Evolutionary conservation across 2,888 invertebrate genomes (phyloP).

Genomic region (Dryocosmus kuriphilus): DNA sequence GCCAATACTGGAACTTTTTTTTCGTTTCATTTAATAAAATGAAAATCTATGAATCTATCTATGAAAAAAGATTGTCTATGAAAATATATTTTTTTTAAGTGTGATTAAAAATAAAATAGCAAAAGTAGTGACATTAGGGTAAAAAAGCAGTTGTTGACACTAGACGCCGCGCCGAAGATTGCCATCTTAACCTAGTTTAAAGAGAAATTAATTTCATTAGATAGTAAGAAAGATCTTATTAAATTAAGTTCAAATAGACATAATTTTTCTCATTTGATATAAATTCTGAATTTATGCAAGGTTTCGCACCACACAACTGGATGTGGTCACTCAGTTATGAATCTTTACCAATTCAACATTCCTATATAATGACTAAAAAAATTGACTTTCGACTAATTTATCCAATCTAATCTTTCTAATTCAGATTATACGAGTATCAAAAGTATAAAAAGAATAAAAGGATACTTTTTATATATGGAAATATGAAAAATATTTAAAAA

Average conservation of each 20-base stretch:
- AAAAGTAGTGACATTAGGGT: not conserved
- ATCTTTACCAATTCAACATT: not conserved
- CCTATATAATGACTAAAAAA: not conserved
- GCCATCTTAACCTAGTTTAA: not conserved
- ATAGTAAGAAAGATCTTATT: not conserved
- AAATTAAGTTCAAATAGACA: not conserved
- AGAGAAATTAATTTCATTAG: not conserved
- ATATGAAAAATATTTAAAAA: too few relatives aligned
- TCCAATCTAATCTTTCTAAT: not conserved
- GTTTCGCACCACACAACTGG: not conserved
- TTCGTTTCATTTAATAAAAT: too few relatives aligned
- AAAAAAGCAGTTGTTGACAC: not conserved
- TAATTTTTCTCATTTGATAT: not conserved
- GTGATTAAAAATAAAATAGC: not conserved
- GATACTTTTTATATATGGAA: not conserved
- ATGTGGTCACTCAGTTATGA: too few relatives aligned
- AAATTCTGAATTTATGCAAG: not conserved
- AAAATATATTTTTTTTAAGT: too few relatives aligned
- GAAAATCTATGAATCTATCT: too few relatives aligned
- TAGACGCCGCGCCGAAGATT: too few relatives aligned
- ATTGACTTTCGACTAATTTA: not conserved
- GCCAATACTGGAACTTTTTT: too few relatives aligned
- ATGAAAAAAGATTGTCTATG: too few relatives aligned
- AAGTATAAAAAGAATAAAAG: too few relatives aligned
- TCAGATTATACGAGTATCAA: not conserved